Conservation (phyloP, 2,888 invertebrate genomes). For the Tryphoninae sp. region DNA sequence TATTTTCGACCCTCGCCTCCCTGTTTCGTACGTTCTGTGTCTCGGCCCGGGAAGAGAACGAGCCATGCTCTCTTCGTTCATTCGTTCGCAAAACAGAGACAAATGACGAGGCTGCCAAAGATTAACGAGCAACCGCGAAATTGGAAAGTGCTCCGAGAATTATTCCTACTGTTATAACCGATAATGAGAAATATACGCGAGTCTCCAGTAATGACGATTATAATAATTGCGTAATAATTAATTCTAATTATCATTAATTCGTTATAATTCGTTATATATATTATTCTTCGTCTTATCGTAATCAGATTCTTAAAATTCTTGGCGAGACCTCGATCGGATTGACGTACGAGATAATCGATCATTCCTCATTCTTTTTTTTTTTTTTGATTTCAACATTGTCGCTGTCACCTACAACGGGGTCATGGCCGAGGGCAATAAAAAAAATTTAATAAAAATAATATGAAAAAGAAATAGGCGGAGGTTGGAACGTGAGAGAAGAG, state of each 20-base stretch:
- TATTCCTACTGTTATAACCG: conserved; percentile 45
- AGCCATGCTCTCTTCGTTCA: conserved; percentile 61
- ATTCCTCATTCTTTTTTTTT: conserved; percentile 8
- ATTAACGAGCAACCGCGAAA: conserved; percentile 72
- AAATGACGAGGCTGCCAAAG: conserved; percentile 73
- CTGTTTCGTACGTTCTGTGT: conserved; percentile 34
- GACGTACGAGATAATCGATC: conserved; percentile 42
- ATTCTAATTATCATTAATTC: background rate
- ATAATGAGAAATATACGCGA: conserved; percentile 30
- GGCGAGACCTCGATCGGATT: conserved; percentile 26
- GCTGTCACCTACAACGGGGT: conserved; percentile 35
- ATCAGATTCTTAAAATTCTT: conserved; percentile 8
- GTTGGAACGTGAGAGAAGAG: conserved; percentile 42
- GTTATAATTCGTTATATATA: background rate
- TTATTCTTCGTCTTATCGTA: background rate
- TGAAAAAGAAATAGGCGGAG: conserved; percentile 48
- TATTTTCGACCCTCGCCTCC: conserved; percentile 53
- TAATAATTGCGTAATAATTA: background rate
- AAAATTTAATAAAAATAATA: conserved; percentile 5
- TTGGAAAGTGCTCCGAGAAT: conserved; percentile 63
- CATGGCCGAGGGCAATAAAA: conserved; percentile 20
- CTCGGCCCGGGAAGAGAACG: conserved; percentile 16
- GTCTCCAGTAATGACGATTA: conserved; percentile 16
- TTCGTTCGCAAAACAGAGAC: conserved; percentile 71
- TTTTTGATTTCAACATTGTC: conserved; percentile 12